A percentile compares a stretch with the other conserved stretches of the same genome.
These are phyloP conservation scores for Catagonus wagneri DNA, from an alignment of 2,113 vertebrate species.

Conservation along the genomic window DNA sequence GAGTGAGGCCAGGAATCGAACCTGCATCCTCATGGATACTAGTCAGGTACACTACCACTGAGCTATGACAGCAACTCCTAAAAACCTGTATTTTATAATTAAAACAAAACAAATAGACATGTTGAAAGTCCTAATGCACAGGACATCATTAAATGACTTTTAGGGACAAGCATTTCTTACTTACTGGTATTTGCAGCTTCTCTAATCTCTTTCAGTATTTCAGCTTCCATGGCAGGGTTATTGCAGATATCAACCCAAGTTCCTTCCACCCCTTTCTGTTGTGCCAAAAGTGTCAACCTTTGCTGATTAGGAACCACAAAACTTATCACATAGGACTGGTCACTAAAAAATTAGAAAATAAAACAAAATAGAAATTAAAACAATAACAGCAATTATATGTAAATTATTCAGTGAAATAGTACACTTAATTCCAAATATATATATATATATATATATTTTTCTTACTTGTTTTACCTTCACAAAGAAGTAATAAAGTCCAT, in stretches of 20 bases:
- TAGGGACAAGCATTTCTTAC: conserved; percentile 79
- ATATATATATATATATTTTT: background rate
- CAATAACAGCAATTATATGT: background rate
- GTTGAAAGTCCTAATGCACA: background rate
- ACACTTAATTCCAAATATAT: background rate
- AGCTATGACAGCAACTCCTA: too few relatives aligned
- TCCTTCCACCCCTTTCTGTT: conserved; percentile 90
- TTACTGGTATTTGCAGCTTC: conserved; percentile 94
- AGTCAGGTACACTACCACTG: too few relatives aligned
- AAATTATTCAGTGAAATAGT: background rate
- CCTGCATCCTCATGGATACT: too few relatives aligned
- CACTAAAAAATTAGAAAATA: conserved; percentile 86
- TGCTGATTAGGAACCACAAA: conserved; percentile 99
- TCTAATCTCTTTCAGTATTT: conserved; percentile 94
- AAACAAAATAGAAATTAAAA: conserved; percentile 54
- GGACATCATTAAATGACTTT: conserved; percentile 36
- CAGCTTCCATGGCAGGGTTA: conserved; percentile 94
- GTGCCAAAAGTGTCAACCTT: conserved; percentile 91
- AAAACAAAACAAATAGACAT: background rate
- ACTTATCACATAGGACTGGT: conserved; percentile 98
- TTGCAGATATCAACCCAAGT: conserved; percentile 96
- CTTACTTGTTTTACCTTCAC: conserved; percentile 38
- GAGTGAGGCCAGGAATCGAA: too few relatives aligned
- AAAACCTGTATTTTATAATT: conserved; percentile 7
- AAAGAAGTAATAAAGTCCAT: conserved; percentile 26